Evolutionary conservation across 1,140 invertebrate genomes (phyloP).

Genomic region (Drosophila kepulauana): DNA sequence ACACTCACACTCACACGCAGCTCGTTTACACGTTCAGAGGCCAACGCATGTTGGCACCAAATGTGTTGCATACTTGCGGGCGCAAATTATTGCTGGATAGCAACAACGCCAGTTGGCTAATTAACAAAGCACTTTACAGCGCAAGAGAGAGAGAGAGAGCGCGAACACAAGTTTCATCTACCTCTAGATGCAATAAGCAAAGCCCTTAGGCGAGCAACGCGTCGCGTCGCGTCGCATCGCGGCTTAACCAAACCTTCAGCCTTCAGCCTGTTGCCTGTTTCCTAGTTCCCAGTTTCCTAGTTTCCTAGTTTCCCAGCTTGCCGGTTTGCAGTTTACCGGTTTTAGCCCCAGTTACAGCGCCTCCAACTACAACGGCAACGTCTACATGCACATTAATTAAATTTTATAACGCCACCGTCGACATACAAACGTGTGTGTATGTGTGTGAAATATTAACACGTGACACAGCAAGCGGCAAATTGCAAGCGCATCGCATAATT

Average conservation of each 20-base stretch:
- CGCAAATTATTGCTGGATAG: constrained; percentile 78
- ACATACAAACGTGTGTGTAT: constrained; percentile 4
- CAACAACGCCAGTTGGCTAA: constrained; percentile 74
- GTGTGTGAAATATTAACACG: constrained; percentile 64
- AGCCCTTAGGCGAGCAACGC: constrained; percentile 35
- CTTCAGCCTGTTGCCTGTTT: constrained; percentile 18
- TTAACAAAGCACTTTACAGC: constrained; percentile 81
- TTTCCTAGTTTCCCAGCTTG: constrained; percentile 17
- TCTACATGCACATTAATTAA: constrained; percentile 70
- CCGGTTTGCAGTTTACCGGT: constrained; percentile 17
- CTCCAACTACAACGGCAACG: constrained; percentile 5
- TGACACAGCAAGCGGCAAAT: constrained; percentile 67
- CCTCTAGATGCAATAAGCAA: constrained; percentile 49
- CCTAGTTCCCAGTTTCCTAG: constrained; percentile 11
- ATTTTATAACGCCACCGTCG: constrained; percentile 68
- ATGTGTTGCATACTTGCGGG: constrained; percentile 80
- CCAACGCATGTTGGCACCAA: constrained; percentile 51
- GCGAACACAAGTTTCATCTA: constrained; percentile 3
- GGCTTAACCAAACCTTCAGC: constrained; percentile 39
- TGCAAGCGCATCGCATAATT: constrained; percentile 73
- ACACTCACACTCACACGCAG: constrained; percentile 8
- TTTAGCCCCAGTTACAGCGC: not conserved
- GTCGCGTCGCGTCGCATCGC: not conserved
- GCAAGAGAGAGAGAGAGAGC: constrained; percentile 16
- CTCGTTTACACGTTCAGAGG: constrained; percentile 2